These are phyloP conservation scores for Cynopterus brachyotis DNA, from an alignment of 2,113 vertebrate genomes.

Conservation along the genomic window DNA sequence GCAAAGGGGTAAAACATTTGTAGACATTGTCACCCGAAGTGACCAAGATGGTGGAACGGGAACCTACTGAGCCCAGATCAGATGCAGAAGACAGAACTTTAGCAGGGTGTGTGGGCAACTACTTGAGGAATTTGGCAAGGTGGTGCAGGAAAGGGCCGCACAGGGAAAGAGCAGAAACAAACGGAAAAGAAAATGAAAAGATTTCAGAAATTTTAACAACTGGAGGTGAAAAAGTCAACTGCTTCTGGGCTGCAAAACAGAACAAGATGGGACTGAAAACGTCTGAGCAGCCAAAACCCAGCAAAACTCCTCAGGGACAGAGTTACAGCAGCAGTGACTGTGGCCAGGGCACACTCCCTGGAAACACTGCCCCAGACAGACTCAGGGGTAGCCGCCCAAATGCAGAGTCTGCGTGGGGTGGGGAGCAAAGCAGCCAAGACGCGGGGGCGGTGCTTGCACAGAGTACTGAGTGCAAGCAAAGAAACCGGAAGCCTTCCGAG, in stretches of 20 bases:
- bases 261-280: background rate
- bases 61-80: background rate
- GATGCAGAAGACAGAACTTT: background rate
- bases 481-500: background rate
- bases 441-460: background rate
- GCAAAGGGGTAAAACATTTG: background rate
- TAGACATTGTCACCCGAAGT: background rate
- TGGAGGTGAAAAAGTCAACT: background rate
- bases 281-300: background rate
- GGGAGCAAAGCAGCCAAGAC: background rate
- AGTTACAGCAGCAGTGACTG: background rate
- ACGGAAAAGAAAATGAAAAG: background rate
- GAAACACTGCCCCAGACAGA: no score
- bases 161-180: background rate
- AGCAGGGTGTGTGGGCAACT: fast-evolving
- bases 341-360: no score
- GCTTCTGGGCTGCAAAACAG: background rate
- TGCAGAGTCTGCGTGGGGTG: fast-evolving
- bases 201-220: background rate
- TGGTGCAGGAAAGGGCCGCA: background rate
- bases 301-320: background rate
- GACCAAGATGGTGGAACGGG: background rate
- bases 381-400: background rate
- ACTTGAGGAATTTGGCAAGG: background rate
- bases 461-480: background rate